Percentiles rank a stretch among this genome's conserved stretches.
Conservation (phyloP, 2,888 invertebrate species). For the Branchellion lobata region DNA sequence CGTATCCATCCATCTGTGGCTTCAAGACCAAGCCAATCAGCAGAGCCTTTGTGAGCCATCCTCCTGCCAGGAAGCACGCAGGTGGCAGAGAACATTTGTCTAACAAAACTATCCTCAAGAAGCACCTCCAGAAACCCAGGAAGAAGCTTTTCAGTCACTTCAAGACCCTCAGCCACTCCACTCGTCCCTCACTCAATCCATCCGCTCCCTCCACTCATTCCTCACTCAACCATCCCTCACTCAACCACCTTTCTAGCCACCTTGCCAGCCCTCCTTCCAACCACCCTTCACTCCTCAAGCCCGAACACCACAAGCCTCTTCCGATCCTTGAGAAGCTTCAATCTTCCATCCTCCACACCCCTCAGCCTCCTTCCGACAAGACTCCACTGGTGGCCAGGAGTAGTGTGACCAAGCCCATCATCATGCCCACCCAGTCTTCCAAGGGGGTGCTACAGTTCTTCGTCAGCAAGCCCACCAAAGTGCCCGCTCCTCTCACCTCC, state of each 20-base stretch:
- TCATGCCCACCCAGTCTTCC: constrained; percentile 34
- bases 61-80: too few relatives aligned
- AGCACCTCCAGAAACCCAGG: not conserved
- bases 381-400: not conserved
- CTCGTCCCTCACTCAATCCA: too few relatives aligned
- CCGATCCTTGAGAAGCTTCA: constrained; percentile 46
- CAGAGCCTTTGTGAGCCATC: not conserved
- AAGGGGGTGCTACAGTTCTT: constrained; percentile 30
- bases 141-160: too few relatives aligned
- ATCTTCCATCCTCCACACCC: not conserved
- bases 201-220: too few relatives aligned
- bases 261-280: not conserved
- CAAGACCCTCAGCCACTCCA: too few relatives aligned
- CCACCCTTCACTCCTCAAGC: not conserved
- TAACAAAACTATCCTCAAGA: too few relatives aligned
- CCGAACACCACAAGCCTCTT: constrained; percentile 13
- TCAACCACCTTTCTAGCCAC: not conserved
- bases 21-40: not conserved
- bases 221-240: too few relatives aligned
- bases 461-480: not conserved
- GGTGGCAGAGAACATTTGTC: too few relatives aligned
- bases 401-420: constrained; percentile 7
- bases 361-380: not conserved
- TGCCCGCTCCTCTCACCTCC: not conserved
- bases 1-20: not conserved